Evolutionary conservation across 2,113 vertebrate species (phyloP).

Genomic region (Melierax canorus): DNA sequence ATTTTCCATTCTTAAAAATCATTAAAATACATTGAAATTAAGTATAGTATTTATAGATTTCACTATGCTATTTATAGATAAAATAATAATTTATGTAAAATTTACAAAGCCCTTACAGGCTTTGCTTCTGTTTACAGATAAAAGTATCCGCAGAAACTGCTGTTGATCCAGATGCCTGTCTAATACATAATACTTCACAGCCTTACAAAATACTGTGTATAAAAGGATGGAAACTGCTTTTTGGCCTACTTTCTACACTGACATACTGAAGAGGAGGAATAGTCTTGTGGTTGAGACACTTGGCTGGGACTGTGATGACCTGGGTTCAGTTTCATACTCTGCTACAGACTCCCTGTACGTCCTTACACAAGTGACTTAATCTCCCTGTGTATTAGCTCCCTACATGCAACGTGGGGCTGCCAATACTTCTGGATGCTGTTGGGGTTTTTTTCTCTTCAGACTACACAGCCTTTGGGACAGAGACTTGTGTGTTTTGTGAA

Average conservation of each 20-base stretch:
- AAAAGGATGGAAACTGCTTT: conserved; percentile 44
- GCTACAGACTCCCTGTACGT: conserved; percentile 24
- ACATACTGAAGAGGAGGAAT: conserved; percentile 41
- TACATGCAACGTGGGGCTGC: neutral
- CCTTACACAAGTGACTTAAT: conserved; percentile 52
- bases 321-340: conserved; percentile 51
- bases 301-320: conserved; percentile 59
- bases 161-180: conserved; percentile 48
- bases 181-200: conserved; percentile 56
- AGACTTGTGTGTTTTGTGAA: neutral
- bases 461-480: conserved; percentile 6
- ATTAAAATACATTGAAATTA: neutral
- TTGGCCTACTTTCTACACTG: conserved; percentile 60
- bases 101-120: neutral
- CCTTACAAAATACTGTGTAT: conserved; percentile 27
- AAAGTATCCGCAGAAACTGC: conserved; percentile 18
- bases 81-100: conserved; percentile 16
- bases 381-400: conserved; percentile 31
- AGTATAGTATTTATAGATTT: neutral
- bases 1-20: neutral
- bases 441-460: conserved; percentile 24
- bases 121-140: conserved; percentile 58
- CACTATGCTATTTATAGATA: neutral
- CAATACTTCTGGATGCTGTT: conserved; percentile 10
- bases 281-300: conserved; percentile 60